Evolutionary conservation across 2,113 vertebrate species (phyloP).

Genomic region (Cryptomyrus ogoouensis): DNA sequence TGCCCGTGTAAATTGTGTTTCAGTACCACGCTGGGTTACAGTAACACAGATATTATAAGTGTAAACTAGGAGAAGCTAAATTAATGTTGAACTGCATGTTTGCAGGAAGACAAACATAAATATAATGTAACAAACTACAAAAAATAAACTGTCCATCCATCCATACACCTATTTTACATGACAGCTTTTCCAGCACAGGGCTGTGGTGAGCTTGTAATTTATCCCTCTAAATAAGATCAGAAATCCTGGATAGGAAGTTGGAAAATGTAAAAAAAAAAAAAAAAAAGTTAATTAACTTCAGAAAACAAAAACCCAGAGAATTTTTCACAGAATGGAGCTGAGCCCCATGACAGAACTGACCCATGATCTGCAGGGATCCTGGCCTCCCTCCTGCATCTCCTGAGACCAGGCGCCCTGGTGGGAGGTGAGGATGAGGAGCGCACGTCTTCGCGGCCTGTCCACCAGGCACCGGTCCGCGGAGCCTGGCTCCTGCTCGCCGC

Average conservation of each 20-base stretch:
- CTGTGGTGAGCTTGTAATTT: neutral
- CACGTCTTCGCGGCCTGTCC: neutral
- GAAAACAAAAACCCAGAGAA: neutral
- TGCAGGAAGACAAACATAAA: neutral
- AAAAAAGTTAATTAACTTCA: neutral
- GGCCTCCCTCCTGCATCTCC: neutral
- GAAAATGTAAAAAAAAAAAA: neutral
- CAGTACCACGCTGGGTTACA: neutral
- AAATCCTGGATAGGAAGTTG: neutral
- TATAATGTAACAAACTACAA: neutral
- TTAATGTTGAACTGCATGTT: neutral
- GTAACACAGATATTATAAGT: neutral
- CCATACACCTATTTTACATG: neutral
- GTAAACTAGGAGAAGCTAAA: neutral
- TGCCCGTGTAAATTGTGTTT: neutral
- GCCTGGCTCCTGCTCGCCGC: conserved; percentile 50
- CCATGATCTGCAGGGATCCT: conserved; percentile 1
- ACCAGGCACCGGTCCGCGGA: conserved; percentile 34
- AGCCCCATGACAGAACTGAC: neutral
- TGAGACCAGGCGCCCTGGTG: neutral
- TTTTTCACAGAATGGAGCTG: neutral
- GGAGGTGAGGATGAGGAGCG: neutral
- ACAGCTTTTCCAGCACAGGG: neutral
- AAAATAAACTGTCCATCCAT: neutral
- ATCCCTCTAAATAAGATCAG: neutral